phyloP scores from a whole-genome alignment of 2,888 invertebrate species.

The Clitarchus hookeri region DNA sequence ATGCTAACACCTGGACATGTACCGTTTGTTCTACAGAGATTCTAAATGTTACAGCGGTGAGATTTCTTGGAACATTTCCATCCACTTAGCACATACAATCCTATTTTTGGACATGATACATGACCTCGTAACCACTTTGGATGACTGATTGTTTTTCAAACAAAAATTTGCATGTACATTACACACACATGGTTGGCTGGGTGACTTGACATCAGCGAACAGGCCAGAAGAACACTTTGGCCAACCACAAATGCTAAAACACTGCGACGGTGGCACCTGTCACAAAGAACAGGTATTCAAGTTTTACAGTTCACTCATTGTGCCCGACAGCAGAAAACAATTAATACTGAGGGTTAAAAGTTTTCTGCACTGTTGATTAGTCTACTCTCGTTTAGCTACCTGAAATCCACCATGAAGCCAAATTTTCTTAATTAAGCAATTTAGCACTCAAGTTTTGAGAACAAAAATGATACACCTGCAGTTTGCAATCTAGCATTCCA shows the following conservation, averaged over 20 bases:
- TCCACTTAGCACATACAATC: neutral
- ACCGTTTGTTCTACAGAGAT: too few relatives aligned
- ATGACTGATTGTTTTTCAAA: neutral
- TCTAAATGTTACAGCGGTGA: too few relatives aligned
- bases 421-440: too few relatives aligned
- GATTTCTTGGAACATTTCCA: neutral
- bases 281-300: neutral
- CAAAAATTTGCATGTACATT: neutral
- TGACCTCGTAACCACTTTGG: neutral
- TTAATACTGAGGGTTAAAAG: neutral
- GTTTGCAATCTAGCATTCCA: too few relatives aligned
- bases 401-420: too few relatives aligned
- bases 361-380: neutral
- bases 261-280: neutral
- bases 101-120: too few relatives aligned
- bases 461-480: too few relatives aligned
- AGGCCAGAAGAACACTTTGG: too few relatives aligned
- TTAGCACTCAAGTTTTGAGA: too few relatives aligned
- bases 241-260: neutral
- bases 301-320: too few relatives aligned
- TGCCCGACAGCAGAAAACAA: neutral
- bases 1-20: too few relatives aligned
- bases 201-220: neutral
- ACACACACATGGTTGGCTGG: neutral
- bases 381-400: neutral